Evolutionary conservation across 92 coral and sea anemone species (phyloP).

Genomic region (Siderastrea radians): DNA sequence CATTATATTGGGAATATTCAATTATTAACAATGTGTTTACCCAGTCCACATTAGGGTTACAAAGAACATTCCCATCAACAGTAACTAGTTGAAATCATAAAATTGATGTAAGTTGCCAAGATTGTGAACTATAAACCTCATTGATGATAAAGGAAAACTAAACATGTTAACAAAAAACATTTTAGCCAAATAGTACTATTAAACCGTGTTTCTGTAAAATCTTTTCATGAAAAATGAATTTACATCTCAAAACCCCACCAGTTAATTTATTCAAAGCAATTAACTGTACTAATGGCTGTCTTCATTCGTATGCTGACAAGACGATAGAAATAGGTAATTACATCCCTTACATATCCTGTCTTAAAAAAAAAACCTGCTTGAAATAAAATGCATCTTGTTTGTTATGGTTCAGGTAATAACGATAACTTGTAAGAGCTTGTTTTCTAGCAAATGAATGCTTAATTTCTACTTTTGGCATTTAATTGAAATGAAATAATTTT

Average conservation of each 20-base stretch:
- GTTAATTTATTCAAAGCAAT: conserved; percentile 10
- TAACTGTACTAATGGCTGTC: conserved; percentile 11
- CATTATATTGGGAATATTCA: background rate
- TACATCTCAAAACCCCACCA: conserved; percentile 17
- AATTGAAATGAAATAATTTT: background rate
- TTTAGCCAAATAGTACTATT: background rate
- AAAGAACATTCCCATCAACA: background rate
- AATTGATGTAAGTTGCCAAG: background rate
- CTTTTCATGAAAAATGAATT: background rate
- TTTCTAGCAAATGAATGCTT: background rate
- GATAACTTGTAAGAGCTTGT: background rate
- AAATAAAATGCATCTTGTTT: background rate
- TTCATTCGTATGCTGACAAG: background rate
- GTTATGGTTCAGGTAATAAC: background rate
- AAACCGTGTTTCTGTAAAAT: background rate
- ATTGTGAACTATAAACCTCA: background rate
- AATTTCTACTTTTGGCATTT: background rate
- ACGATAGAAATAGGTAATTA: conserved; percentile 11
- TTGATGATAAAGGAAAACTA: background rate
- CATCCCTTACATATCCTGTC: background rate
- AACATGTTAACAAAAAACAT: background rate
- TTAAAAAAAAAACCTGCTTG: background rate
- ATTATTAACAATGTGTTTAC: conserved; percentile 13
- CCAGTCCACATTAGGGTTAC: background rate
- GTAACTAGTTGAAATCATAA: background rate